Base-by-base conservation (phyloP, 2,888 invertebrate genomes). In the Sarcophaga subvicina region DNA sequence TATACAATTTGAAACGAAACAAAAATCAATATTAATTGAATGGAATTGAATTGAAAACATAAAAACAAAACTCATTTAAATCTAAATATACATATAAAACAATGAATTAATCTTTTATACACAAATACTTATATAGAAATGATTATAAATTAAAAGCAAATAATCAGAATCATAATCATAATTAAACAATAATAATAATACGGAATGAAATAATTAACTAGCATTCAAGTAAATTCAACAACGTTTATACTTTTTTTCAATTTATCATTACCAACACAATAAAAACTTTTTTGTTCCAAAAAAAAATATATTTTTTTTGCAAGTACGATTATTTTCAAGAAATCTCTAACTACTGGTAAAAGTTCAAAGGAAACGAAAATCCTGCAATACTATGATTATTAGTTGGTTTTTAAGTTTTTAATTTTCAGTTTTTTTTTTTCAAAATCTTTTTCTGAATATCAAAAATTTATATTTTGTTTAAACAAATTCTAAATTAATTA, bases 211-310 rank as follows among this genome's bases (percentile, higher is more conserved):
- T 70, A 80, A 77, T 49, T 64, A 85, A 85, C 80, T 85, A 80
- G 87, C 85, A 85, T 85, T 83, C 87, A 85, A 79, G 79, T 64
- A 87, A 84, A 82, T 54, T 69, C 66, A 87, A 79, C 87, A 87
- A 87, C 84, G 80, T 84, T 60, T 71, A 86, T 62, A 27, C 62
- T 37, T 75, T 77, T 60, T 45, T 47, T 60, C 60, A 27, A 60
- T 11, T 11, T 72, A 22, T 79, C 54, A 54, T 17, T 54, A 54
- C 70, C 75, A 87, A 81, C 79, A 70, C 66, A 73, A 73, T 75
- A 75, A 75, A 83, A 83, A 27, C 63, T 66, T 75, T 66, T 47
- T 67, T 67, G 17, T 75, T 84, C 20, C 62, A 71, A 66, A 83
- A 72, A 49, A 63, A 63, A 67, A 25, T 47, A 80, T 60, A 47